Evolutionary conservation across 2,113 vertebrate genomes (phyloP), one percentile per base, ranked within the genome.

Genomic region (Otolemur garnettii): DNA sequence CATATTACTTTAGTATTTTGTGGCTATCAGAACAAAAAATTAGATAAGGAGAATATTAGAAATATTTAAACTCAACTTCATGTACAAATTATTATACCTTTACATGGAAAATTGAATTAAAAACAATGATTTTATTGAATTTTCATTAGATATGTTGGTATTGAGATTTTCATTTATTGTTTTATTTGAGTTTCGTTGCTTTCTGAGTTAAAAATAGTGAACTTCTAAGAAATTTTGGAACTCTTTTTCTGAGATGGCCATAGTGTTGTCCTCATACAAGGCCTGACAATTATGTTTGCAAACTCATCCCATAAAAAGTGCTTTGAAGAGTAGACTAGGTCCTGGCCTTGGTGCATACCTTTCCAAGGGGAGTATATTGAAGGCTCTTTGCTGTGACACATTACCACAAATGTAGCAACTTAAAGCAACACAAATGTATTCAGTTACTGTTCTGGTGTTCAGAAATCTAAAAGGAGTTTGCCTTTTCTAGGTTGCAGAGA

Each of bases 91-190:
- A 89, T 1, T 57, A 19, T 28, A n/a, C 62, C 38, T 71, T 71
- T 91, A 38, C 14, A 35, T 22, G 9, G 50, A 81, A 35, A 74
- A 4, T 64, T 90, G 68, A 85, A 66, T 45, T 64, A 59, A 69
- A 86, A 26, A 72, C 18, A 81, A n/a, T 42, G 7, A 78, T 90
- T 96, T 79, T 94, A 18, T 87, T 71, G 15, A 62, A 78, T 82
- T 24, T 59, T 91, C 28, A 75, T 6, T 93, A 21, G 78, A 62
- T 68, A 35, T 28, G 81, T 38, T 69, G 53, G 0, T 35, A 21
- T 64, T 82, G 26, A 77, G 14, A 74, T 79, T 72, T 60, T 55
- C 1, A 72, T 84, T 79, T 87, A 82, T 71, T 84, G 22, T 79
- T 95, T 91, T 74, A 79, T 10, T 84, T 91, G 10, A 3, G 83